Base-by-base conservation (phyloP, 2,888 invertebrate genomes). In the Trissolcus brochymenae region DNA sequence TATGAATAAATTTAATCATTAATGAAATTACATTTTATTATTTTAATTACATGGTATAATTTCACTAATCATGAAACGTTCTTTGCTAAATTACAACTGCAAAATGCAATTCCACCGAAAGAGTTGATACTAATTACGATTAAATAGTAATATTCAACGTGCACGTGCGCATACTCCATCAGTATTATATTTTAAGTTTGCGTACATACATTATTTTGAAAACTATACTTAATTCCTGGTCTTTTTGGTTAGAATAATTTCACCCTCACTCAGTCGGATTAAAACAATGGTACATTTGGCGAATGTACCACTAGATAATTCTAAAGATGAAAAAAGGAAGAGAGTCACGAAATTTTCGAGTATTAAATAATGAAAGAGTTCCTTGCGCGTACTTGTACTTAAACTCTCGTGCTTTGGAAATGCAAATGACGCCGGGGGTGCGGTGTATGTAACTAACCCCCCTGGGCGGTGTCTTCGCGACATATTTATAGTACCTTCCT, bases 401-500 rank as follows among this genome's bases (percentile, higher is more conserved):
- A 82, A 84, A 82, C 79, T 83, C 82, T 83, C 82, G 76, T 81
- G 85, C 86, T 86, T 87, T 87, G 84, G 85, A 86, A 84, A 87
- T 87, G 87, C 85, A 87, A 87, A 87, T 87, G 80, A 81, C 80
- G 76, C 62, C 81, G 54, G 79, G 82, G 79, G 80, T 79, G 81
- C 77, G 79, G 80, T 80, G 81, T 82, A 80, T 82, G 85, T 86
- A 86, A 85, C 84, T 82, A 85, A 86, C 82, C 82, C 83, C 83
- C 82, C 80, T 66, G 54, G 64, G 82, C 82, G 83, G 83, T 84
- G 84, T 85, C 85, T 85, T 85, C 82, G 82, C 84, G 85, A 86
- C 82, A 85, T 87, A 87, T 87, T 87, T 87, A 87, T 87, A 86
- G 84, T 85, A 82, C 82, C 83, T 84, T 84, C 84, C 86, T 86